A percentile compares a stretch with the other conserved stretches of the same genome.
Evolutionary conservation across 2,797 vertebrate genomes (phyloP).

Genomic region (Oceanodroma leucorhoa): DNA sequence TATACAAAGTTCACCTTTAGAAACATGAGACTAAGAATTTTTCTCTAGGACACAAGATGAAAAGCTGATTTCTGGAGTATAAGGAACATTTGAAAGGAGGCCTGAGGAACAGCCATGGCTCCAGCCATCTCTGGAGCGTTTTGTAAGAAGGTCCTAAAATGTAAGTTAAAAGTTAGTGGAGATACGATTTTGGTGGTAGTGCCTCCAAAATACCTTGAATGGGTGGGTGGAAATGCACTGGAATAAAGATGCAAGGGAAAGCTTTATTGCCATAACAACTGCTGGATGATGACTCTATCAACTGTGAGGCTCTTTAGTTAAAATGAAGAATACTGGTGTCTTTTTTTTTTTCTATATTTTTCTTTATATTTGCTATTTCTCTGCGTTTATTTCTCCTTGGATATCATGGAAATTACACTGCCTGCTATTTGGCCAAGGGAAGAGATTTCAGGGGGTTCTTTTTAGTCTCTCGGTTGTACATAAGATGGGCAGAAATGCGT

Average conservation of each 20-base stretch:
- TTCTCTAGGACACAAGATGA: neutral
- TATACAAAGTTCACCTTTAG: neutral
- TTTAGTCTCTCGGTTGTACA: neutral
- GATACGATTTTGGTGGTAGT: neutral
- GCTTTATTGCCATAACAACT: slow-evolving; percentile 51
- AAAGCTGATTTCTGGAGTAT: neutral
- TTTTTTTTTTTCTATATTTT: neutral
- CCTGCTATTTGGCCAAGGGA: neutral
- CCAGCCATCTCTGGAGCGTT: neutral
- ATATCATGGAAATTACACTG: neutral
- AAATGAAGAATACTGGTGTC: neutral
- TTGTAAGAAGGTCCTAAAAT: neutral
- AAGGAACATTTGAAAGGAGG: neutral
- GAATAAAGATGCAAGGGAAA: slow-evolving; percentile 6
- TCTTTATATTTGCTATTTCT: neutral
- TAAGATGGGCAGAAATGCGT: neutral
- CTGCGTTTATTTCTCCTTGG: neutral
- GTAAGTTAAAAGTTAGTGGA: neutral
- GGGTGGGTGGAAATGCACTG: slow-evolving; percentile 19
- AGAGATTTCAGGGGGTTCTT: neutral
- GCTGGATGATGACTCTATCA: neutral
- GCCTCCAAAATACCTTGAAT: slow-evolving; percentile 7
- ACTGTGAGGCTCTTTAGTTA: slow-evolving; percentile 1
- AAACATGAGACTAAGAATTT: neutral
- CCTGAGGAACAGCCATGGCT: neutral